phyloP scores from a whole-genome alignment of 2,888 invertebrate species.

The Lasioglossum figueresi region DNA sequence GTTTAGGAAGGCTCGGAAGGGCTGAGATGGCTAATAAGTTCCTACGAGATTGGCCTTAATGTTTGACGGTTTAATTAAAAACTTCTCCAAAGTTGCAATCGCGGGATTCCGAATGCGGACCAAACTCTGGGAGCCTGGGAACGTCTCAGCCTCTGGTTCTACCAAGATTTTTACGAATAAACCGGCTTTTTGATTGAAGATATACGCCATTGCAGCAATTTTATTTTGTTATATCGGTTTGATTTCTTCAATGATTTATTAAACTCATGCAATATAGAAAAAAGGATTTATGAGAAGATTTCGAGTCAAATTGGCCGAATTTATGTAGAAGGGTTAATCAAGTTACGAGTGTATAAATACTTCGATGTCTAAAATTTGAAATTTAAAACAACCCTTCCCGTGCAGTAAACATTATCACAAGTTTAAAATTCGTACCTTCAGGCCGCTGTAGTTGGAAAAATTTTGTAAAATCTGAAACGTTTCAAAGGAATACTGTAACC shows the following conservation, averaged over 20 bases:
- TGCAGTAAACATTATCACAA: background rate
- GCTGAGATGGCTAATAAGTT: slow-evolving; percentile 50
- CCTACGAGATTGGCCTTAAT: slow-evolving; percentile 30
- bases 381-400: background rate
- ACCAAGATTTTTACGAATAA: background rate
- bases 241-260: too few species aligned
- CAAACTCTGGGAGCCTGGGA: background rate
- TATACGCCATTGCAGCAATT: background rate
- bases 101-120: background rate
- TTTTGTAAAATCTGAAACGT: background rate
- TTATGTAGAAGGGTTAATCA: background rate
- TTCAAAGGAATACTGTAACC: accelerated
- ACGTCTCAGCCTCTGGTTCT: background rate
- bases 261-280: too few species aligned
- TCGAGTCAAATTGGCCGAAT: background rate
- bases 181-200: background rate
- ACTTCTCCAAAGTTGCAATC: slow-evolving; percentile 37
- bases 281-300: background rate
- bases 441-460: too few species aligned
- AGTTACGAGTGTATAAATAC: background rate
- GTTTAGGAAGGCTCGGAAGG: slow-evolving; percentile 13
- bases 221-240: too few species aligned
- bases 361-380: background rate
- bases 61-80: slow-evolving; percentile 60
- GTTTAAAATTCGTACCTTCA: background rate